These are phyloP conservation scores for Turritopsis rubra DNA, from an alignment of 30 jellyfish, hydroid and myxozoan genomes.

Conservation along the genomic window DNA sequence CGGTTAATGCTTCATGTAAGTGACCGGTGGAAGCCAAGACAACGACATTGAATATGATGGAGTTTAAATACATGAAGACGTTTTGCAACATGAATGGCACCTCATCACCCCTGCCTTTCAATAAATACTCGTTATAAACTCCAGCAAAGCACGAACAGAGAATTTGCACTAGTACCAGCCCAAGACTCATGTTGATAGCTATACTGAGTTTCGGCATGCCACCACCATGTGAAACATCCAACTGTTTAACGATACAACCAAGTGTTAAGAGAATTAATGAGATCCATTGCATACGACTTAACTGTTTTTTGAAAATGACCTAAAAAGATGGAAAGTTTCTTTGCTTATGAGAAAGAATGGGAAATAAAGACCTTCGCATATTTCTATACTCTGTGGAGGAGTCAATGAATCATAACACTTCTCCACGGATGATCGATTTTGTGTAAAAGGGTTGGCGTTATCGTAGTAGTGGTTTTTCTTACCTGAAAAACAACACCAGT, in stretches of 20 bases:
- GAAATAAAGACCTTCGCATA: no score
- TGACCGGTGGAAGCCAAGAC: slow-evolving; percentile 80
- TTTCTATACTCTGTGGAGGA: no score
- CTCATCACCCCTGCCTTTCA: slow-evolving; percentile 89
- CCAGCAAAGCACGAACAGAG: slow-evolving; percentile 99
- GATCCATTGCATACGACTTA: slow-evolving; percentile 86
- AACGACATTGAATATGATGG: slow-evolving; percentile 56
- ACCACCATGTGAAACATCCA: slow-evolving; percentile 39
- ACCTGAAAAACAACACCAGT: slow-evolving; percentile 97
- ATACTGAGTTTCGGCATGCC: slow-evolving; percentile 34
- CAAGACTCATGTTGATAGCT: slow-evolving; percentile 51
- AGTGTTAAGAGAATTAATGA: slow-evolving; percentile 73
- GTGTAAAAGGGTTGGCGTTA: neutral
- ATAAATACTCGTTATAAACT: slow-evolving; percentile 88
- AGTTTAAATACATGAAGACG: slow-evolving; percentile 87
- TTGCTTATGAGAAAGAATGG: neutral
- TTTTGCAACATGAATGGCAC: slow-evolving; percentile 94
- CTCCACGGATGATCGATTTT: no score
- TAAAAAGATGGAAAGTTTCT: no score
- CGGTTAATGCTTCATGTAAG: slow-evolving; percentile 53
- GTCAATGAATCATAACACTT: no score
- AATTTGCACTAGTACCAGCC: slow-evolving; percentile 71
- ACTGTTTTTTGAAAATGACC: slow-evolving; percentile 77
- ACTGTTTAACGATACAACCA: slow-evolving; percentile 93
- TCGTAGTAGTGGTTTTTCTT: neutral